A percentile compares a stretch with the other conserved stretches of the same genome.
phyloP scores from a whole-genome alignment of 1,140 invertebrate genomes.

The Pachyrhynchus sulphureomaculatus region DNA sequence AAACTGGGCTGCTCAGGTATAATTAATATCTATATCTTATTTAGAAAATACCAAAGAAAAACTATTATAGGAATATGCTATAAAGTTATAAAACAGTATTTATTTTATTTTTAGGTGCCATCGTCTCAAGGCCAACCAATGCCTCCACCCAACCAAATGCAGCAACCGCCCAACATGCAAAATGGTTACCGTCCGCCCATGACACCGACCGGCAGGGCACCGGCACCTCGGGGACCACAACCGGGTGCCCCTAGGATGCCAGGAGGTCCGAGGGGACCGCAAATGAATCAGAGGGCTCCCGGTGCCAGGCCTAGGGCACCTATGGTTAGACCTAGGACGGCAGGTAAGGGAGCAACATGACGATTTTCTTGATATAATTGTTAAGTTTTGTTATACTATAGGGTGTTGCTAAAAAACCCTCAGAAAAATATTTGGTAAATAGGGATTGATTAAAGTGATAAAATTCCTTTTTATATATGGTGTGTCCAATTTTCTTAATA shows the following conservation, averaged over 20 bases:
- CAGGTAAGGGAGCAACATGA: not conserved
- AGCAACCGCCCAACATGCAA: constrained; percentile 32
- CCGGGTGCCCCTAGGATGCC: constrained; percentile 36
- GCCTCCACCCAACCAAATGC: constrained; percentile 36
- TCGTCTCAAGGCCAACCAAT: constrained; percentile 31
- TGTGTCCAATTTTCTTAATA: too few species aligned
- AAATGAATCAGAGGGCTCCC: constrained; percentile 10
- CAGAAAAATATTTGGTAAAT: too few species aligned
- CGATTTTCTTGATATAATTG: too few species aligned
- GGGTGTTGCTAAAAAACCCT: too few species aligned
- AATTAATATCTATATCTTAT: too few species aligned
- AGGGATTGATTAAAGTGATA: too few species aligned
- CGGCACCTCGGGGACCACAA: constrained; percentile 32
- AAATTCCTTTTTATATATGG: too few species aligned
- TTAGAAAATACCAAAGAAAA: too few species aligned
- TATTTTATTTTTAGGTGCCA: constrained; percentile 21
- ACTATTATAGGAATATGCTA: too few species aligned
- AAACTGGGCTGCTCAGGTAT: too few species aligned
- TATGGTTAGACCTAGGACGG: constrained; percentile 15
- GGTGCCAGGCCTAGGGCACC: constrained; percentile 36
- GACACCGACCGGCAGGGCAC: constrained; percentile 31
- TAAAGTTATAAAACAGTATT: too few species aligned
- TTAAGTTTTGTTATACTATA: too few species aligned
- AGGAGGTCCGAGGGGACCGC: constrained; percentile 10
- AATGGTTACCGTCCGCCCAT: constrained; percentile 14